Percentiles rank a stretch among this genome's conserved stretches.
Evolutionary conservation across 2,888 invertebrate genomes (phyloP).

Genomic region (Athrips mouffetella): DNA sequence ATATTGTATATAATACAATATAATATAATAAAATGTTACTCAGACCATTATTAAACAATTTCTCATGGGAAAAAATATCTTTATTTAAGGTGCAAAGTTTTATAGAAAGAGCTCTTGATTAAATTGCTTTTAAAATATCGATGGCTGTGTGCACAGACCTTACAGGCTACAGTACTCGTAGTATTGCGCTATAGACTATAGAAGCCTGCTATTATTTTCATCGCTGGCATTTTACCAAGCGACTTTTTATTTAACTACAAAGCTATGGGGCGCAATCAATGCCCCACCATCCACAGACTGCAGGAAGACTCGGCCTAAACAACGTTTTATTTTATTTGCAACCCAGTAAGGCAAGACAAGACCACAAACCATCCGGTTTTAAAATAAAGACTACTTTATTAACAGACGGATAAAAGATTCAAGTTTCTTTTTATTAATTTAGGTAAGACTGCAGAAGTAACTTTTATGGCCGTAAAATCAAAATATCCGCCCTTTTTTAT

Average conservation of each 20-base stretch:
- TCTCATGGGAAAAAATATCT: no score
- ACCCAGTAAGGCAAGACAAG: conserved; percentile 46
- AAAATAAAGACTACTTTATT: neutral
- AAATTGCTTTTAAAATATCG: no score
- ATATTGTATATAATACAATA: no score
- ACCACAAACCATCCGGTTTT: neutral
- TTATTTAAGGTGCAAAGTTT: no score
- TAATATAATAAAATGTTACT: neutral
- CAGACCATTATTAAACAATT: neutral
- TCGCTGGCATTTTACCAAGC: conserved; percentile 70
- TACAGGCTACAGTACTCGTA: conserved; percentile 46
- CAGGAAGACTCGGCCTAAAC: conserved; percentile 53
- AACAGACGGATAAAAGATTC: neutral
- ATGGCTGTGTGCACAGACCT: conserved; percentile 38
- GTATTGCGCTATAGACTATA: conserved; percentile 50
- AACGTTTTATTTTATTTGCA: conserved; percentile 48
- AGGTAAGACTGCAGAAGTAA: neutral
- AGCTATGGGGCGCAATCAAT: conserved; percentile 66
- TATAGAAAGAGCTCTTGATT: no score
- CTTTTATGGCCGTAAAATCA: neutral
- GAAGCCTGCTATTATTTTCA: conserved; percentile 59
- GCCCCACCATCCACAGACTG: conserved; percentile 37
- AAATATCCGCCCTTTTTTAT: neutral
- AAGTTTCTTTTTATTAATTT: neutral
- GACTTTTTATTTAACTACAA: conserved; percentile 67